Evolutionary conservation across 2,113 vertebrate species (phyloP), one percentile per base, ranked within the genome.

Genomic region (Corythornis madagascariensis): DNA sequence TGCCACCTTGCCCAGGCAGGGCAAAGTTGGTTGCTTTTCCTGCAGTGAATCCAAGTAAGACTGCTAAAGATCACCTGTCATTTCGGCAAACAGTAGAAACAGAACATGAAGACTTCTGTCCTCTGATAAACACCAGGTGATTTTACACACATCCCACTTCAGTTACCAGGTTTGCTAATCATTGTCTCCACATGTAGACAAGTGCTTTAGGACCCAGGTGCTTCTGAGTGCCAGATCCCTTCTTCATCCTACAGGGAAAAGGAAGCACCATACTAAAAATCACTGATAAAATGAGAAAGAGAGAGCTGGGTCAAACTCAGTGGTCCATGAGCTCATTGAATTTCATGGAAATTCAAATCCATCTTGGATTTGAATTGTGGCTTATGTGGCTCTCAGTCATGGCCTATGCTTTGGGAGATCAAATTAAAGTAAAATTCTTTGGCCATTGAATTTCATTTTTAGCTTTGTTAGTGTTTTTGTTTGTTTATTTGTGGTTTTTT

Each of bases 41-140:
- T 77, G 64, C 59, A 59, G 43, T 29, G 35, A 79, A 47, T 66
- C 50, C n/a, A 96, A 63, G 80, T 60, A 59, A 83, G 16, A 18
- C 29, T 33, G 57, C 83, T 94, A 90, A 59, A 83, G 81, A 83
- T 93, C 88, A 92, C 60, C 74, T 82, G 83, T 71, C 31, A 59
- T 64, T 91, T 93, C 69, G 60, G 93, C 81, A 84, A 95, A 77
- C 57, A 92, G 73, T 19, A 91, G 70, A 59, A 84, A 25, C 26
- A 90, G 77, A 95, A 21, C 48, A 74, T 2, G 5, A 91, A 91
- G 74, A 63, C 20, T 85, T 80, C 77, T 89, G 64, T 76, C 61
- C 52, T 74, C 82, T 91, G 57, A 63, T 43, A 83, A 91, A 82
- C 59, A 90, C 43, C 70, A 74, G 71, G 50, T 71, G 66, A 80